phyloP scores from a whole-genome alignment of 2,113 vertebrate species.

The Oreamnos americanus region DNA sequence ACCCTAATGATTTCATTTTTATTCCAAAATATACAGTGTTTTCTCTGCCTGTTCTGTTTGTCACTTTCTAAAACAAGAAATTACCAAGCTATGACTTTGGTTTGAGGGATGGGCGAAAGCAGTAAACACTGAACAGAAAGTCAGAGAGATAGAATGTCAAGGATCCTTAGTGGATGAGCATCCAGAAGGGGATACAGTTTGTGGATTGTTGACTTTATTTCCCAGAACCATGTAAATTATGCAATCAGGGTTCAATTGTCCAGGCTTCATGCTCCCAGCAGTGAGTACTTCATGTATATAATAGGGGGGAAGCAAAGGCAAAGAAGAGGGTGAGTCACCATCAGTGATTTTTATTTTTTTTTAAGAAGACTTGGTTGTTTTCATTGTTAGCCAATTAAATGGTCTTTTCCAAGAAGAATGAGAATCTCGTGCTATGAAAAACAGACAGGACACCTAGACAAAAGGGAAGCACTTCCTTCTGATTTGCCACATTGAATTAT shows the following conservation, averaged over 20 bases:
- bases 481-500: background rate
- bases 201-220: background rate
- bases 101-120: constrained; percentile 54
- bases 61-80: constrained; percentile 75
- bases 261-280: background rate
- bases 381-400: background rate
- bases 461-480: background rate
- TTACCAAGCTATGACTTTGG: constrained; percentile 56
- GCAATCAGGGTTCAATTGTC: background rate
- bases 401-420: background rate
- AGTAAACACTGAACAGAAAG: constrained; percentile 48
- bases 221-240: background rate
- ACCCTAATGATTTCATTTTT: constrained; percentile 67
- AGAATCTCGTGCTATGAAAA: background rate
- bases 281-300: background rate
- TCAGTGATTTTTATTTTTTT: background rate
- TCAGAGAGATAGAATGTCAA: background rate
- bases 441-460: background rate
- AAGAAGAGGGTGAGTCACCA: background rate
- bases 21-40: constrained; percentile 63
- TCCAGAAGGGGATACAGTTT: background rate
- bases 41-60: constrained; percentile 64
- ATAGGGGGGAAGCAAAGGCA: background rate
- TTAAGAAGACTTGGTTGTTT: background rate
- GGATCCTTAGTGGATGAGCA: background rate